Evolutionary conservation across 2,888 invertebrate genomes (phyloP), one percentile per base, ranked within the genome.

Genomic region (Priocnemis perturbator): DNA sequence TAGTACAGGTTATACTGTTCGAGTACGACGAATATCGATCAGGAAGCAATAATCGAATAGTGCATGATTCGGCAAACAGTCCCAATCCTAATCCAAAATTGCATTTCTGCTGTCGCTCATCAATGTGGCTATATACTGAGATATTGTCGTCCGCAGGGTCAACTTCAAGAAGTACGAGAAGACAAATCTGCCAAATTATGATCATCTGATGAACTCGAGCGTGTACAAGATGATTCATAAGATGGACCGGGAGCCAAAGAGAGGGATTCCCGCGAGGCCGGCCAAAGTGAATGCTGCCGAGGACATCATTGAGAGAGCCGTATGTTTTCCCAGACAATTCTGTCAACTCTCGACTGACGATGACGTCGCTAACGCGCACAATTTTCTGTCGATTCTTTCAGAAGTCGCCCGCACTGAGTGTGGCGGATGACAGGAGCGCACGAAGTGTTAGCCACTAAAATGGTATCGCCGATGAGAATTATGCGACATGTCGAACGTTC

Each of bases 81-180:
- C n/a, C n/a, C n/a, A n/a, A n/a, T n/a, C n/a, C n/a, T n/a, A n/a
- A n/a, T n/a, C n/a, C n/a, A n/a, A n/a, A n/a, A n/a, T n/a, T n/a
- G n/a, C n/a, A n/a, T n/a, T n/a, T n/a, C n/a, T n/a, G n/a, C n/a
- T n/a, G n/a, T n/a, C n/a, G n/a, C n/a, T n/a, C n/a, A n/a, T n/a
- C n/a, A n/a, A n/a, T n/a, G n/a, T n/a, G n/a, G n/a, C n/a, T n/a
- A n/a, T n/a, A n/a, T n/a, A n/a, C n/a, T n/a, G n/a, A n/a, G n/a
- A n/a, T n/a, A n/a, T n/a, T n/a, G n/a, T n/a, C n/a, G n/a, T n/a
- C n/a, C n/a, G n/a, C 90, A 97, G 97, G 87, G 95, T 97, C 67
- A 97, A 97, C 91, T 97, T 97, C 89, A 93, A 96, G 92, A 97
- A 97, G 89, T 96, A 95, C 90, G 94, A 96, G 86, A 95, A 95